Conservation (phyloP, 2,888 invertebrate species). For the Danaus chrysippus region DNA sequence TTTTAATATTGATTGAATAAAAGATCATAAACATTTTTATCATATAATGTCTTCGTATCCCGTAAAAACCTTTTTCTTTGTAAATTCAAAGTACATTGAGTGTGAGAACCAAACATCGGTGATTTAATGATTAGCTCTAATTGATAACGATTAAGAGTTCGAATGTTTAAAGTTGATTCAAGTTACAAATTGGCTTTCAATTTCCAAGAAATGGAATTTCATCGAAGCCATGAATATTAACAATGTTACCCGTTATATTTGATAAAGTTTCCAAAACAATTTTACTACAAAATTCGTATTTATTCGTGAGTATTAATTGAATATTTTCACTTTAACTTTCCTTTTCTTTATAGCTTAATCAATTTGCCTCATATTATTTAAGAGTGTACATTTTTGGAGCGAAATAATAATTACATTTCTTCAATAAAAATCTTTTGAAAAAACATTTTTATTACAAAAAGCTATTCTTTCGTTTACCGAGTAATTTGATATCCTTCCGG, state of each 20-base stretch:
- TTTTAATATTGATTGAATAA: too few species aligned
- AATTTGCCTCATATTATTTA: constrained; percentile 19
- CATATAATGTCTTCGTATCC: too few species aligned
- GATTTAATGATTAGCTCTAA: background rate
- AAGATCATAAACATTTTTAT: too few species aligned
- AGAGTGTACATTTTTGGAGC: constrained; percentile 9
- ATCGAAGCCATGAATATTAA: constrained; percentile 34
- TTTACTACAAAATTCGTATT: constrained; percentile 30
- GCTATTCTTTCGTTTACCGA: background rate
- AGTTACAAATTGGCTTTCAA: constrained; percentile 26
- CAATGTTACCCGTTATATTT: constrained; percentile 24
- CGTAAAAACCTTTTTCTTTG: too few species aligned
- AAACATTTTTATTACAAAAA: background rate
- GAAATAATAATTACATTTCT: constrained; percentile 7
- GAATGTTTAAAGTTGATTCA: constrained; percentile 11
- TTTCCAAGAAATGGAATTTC: constrained; percentile 29
- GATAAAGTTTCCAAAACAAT: constrained; percentile 33
- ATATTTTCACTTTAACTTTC: constrained; percentile 28
- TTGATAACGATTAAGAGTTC: constrained; percentile 12
- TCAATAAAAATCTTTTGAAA: background rate
- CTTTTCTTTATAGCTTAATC: constrained; percentile 25
- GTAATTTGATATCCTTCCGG: too few species aligned
- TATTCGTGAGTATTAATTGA: constrained; percentile 29
- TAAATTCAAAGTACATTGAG: too few species aligned
- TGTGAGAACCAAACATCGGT: background rate